These are phyloP conservation scores for Drosophila pallidifrons DNA, from an alignment of 1,140 invertebrate species.

Conservation along the genomic window DNA sequence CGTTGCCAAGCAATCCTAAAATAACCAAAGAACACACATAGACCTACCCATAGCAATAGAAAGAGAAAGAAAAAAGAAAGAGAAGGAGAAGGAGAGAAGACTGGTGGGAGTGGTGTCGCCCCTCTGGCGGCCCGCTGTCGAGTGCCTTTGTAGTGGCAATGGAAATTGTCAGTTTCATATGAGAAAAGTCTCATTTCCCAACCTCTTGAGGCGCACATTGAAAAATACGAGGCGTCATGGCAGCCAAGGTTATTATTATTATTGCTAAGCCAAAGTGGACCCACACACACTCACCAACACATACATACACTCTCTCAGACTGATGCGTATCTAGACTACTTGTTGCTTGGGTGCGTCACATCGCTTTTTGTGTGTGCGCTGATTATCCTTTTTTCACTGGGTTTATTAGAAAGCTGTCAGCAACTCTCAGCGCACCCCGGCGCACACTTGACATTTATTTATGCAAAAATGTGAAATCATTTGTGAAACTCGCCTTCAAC, in stretches of 20 bases:
- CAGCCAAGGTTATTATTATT: slow-evolving; percentile 82
- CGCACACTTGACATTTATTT: slow-evolving; percentile 83
- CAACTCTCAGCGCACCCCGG: slow-evolving; percentile 70
- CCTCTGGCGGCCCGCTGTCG: slow-evolving; percentile 13
- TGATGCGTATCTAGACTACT: slow-evolving; percentile 48
- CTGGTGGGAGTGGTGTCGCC: slow-evolving; percentile 2
- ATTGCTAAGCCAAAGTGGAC: slow-evolving; percentile 76
- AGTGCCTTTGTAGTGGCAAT: slow-evolving; percentile 68
- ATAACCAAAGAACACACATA: slow-evolving; percentile 65
- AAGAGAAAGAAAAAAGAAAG: background rate
- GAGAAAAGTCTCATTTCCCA: slow-evolving; percentile 38
- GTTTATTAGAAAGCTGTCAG: slow-evolving; percentile 83
- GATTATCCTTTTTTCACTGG: slow-evolving; percentile 74
- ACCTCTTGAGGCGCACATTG: slow-evolving; percentile 46
- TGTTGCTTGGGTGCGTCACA: slow-evolving; percentile 57
- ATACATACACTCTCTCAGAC: slow-evolving; percentile 31
- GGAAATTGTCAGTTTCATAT: slow-evolving; percentile 78
- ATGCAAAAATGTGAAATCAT: slow-evolving; percentile 84
- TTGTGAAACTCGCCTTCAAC: slow-evolving; percentile 77
- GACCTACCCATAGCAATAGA: slow-evolving; percentile 5
- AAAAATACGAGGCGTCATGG: slow-evolving; percentile 70
- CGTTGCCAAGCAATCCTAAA: slow-evolving; percentile 76
- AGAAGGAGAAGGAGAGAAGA: background rate
- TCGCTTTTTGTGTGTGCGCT: slow-evolving; percentile 50
- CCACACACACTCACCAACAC: slow-evolving; percentile 38